Evolutionary conservation across 2,888 invertebrate species (phyloP), one percentile per base, ranked within the genome.

Genomic region (Conchocele bisecta): DNA sequence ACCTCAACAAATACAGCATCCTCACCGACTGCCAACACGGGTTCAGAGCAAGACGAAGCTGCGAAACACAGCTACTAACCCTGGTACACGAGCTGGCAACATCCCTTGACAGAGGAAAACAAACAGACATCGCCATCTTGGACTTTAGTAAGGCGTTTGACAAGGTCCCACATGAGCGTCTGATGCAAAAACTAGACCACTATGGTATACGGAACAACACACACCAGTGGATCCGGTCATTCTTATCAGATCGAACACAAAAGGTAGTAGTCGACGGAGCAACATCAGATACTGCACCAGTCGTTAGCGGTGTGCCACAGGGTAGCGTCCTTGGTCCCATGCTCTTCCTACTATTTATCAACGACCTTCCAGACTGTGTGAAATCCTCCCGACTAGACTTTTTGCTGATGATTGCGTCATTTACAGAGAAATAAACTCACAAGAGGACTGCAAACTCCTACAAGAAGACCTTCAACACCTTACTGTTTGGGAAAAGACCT

Each of bases 1-100:
- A 57, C 50, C 35, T 48, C 15, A 50, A 48, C 22, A 37, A 39
- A 20, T 26, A 65, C 39, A 56, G 20, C n/a, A 68, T 68, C 26
- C 46, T 68, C n/a, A 48, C 68, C 15, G 50, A 68, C 46, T 68
- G 60, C 56, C 60, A 68, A 35, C 61, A 68, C 48, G 60, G 68
- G 20, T 68, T 68, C 41, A 26, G 54, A 9, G 50, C 56, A 13
- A 53, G 60, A 37, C 29, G 54, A 20, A 56, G 68, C 17, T 68
- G 60, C 46, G 68, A 68, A 53, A 60, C 56, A 4, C 54, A 53
- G 29, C 22, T 61, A 11, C 24, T 68, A 1, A 68, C 60, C 9
- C 46, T 56, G 20, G 17, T 48, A 24, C 56, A 65, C 26, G 65
- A 65, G 7, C 57, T 64, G 4, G 33, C 54, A 17, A 44, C 44